Evolutionary conservation across 2,888 invertebrate species (phyloP).

Genomic region (Oxytorus armatus): DNA sequence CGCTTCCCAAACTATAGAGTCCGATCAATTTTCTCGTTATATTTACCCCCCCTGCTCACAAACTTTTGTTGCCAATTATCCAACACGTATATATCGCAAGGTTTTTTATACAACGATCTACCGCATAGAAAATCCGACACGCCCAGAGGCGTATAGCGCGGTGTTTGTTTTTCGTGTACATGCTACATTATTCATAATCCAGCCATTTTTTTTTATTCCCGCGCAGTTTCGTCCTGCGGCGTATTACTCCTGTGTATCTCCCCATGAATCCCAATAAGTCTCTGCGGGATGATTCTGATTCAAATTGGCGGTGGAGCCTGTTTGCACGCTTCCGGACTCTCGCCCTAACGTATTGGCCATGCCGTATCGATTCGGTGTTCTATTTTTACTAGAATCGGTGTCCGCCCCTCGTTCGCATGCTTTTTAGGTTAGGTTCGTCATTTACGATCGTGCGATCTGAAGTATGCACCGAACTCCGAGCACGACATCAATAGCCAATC

Average conservation of each 20-base stretch:
- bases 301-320: conserved; percentile 42
- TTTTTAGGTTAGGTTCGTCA: too few relatives aligned
- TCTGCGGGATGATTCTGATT: conserved; percentile 53
- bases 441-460: too few relatives aligned
- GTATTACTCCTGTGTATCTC: conserved; percentile 29
- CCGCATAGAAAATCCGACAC: conserved; percentile 17
- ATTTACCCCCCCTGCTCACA: neutral
- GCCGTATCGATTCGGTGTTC: too few relatives aligned
- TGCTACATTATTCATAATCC: conserved; percentile 38
- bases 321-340: conserved; percentile 1
- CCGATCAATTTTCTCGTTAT: conserved; percentile 22
- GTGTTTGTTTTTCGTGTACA: conserved; percentile 14
- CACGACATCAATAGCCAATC: too few relatives aligned
- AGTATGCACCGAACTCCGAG: too few relatives aligned
- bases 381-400: too few relatives aligned
- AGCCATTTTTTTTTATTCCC: conserved; percentile 24
- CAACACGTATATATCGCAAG: conserved; percentile 2
- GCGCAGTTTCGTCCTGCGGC: conserved; percentile 34
- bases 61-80: conserved; percentile 8
- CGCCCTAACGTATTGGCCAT: too few relatives aligned
- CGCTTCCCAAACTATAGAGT: neutral
- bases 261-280: conserved; percentile 55
- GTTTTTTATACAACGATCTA: too few relatives aligned
- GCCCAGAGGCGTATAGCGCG: neutral
- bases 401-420: too few relatives aligned